Evolutionary conservation across 2,888 invertebrate species (phyloP), one percentile per base, ranked within the genome.

Genomic region (Anaspis maculata): DNA sequence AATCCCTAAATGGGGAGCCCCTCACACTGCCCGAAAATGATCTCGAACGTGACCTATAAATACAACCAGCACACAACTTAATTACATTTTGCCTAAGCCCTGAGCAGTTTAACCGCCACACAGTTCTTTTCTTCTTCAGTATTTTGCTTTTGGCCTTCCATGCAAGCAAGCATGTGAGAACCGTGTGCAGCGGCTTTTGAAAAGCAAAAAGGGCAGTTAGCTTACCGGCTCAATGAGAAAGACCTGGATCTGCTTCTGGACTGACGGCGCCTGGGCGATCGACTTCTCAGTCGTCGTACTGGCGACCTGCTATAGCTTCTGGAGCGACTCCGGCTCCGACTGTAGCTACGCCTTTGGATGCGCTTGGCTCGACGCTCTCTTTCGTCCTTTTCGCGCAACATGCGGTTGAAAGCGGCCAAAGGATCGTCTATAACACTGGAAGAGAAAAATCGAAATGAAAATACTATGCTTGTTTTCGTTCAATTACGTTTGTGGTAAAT

Each of bases 341-440:
- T 73, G 46, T 65, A 70, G 51, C 61, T 73, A 53, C 67, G 62
- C 39, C 80, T 71, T 32, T 80, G 75, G 52, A 75, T 73, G 37
- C 73, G 70, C 33, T 75, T 71, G 2, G 59, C 60, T 32, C 79
- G 70, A 48, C 76, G 70, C 43, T 80, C 79, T 25, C 77, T 69
- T 65, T 79, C 80, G 63, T 85, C 84, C 62, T 89, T 89, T 63
- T 89, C 88, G 44, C 84, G 74, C 54, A 90, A 73, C 72, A 89
- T 83, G 45, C 87, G 74, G 62, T 89, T 83, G 62, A 90, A 90
- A 31, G 86, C 87, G 61, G 87, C 87, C 50, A 89, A 65, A 3
- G 89, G 87, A 66, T 90, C 89, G 55, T 86, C 87, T 46, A 83
- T 83, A 37, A 78, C 74, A 48, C 86, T 83, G 62, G 41, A 28